Base-by-base conservation (phyloP, 2,888 invertebrate genomes). In the Epirrhoe alternata region DNA sequence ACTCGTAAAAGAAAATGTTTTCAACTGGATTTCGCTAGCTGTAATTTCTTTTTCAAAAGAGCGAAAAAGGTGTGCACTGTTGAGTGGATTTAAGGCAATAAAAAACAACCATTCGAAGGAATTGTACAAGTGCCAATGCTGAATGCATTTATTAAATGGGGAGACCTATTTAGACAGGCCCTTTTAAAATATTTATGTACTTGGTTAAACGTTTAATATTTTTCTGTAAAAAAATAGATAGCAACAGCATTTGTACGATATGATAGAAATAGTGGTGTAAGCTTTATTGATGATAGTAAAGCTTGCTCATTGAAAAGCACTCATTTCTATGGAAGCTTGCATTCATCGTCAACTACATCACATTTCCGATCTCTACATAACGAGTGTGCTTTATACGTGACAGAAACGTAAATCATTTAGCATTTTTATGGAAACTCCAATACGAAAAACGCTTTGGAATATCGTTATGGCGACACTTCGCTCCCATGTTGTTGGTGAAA, bases 1-100 rank as follows among this genome's bases (percentile, higher is more conserved):
- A 81, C 77, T 80, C 76, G 79, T 80, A 76, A 86, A 86, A 84
- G 82, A 82, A 86, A 86, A 84, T 81, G 77, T 80, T 83, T 81
- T 79, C 72, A 80, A 80, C 76, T 77, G 80, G 77, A 83, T 84
- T 83, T 80, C 74, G 74, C 74, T 73, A 73, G 76, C 75, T 76
- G 77, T 78, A 77, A 80, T 81, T 78, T 77, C 76, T 82, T 79
- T 84, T 84, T 82, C 71, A 71, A 75, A 78, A 77, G 54, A 78
- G 45, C 74, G 75, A 77, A 78, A 82, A 78, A 84, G 78, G 81
- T 80, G 80, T 77, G 77, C 75, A 75, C 72, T 70, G 76, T 75
- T 74, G 78, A 83, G 81, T 83, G 80, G 76, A 82, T 83, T 84
- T 79, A 76, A 75, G 81, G 81, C 78, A 82, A 81, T 83, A 84